These are phyloP conservation scores for Isichthys henryi DNA, from an alignment of 2,113 vertebrate species.

Conservation along the genomic window DNA sequence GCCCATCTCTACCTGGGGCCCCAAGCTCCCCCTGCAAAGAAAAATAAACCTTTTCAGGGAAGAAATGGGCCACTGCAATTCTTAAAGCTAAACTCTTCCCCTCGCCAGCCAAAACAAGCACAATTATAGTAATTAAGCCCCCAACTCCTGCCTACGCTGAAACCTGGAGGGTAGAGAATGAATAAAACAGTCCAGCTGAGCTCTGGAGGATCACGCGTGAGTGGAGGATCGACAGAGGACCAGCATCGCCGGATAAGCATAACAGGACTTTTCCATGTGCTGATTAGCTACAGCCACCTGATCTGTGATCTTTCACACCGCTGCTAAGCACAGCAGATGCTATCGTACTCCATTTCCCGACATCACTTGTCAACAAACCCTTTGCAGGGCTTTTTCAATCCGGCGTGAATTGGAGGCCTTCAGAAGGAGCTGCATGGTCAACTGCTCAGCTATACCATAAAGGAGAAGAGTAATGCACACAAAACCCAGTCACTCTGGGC, in stretches of 20 bases:
- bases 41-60: slow-evolving; percentile 25
- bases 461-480: neutral
- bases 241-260: neutral
- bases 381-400: neutral
- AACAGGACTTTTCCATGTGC: neutral
- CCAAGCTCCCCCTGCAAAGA: slow-evolving; percentile 49
- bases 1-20: slow-evolving; percentile 36
- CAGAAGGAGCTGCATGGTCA: neutral
- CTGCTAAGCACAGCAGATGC: neutral
- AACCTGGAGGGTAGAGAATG: neutral
- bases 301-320: neutral
- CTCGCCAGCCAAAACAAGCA: slow-evolving; percentile 32
- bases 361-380: neutral
- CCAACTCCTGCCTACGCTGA: neutral
- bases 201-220: neutral
- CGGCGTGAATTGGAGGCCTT: neutral
- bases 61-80: neutral
- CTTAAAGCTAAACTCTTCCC: slow-evolving; percentile 3
- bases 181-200: slow-evolving; percentile 10
- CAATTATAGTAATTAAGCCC: slow-evolving; percentile 25
- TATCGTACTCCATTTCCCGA: neutral
- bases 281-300: neutral
- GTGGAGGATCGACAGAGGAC: neutral
- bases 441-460: neutral
- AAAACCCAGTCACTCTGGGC: neutral